Conservation (phyloP, 2,113 vertebrate genomes). For the Sceloporus tristichus region DNA sequence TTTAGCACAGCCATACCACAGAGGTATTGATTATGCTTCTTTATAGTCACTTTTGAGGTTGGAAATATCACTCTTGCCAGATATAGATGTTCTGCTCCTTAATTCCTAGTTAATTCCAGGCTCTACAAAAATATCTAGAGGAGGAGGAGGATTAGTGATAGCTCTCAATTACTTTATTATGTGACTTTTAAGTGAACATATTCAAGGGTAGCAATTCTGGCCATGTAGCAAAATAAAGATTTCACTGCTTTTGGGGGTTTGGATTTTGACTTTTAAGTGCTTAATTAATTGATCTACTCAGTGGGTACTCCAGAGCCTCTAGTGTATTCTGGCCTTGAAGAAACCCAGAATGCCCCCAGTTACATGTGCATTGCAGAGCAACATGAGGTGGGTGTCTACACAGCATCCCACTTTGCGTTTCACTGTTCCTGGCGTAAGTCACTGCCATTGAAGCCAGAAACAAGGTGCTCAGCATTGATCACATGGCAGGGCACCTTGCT, state of each 20-base stretch:
- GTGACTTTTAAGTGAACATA: neutral
- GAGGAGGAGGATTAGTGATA: neutral
- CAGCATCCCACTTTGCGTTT: neutral
- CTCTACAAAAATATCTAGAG: neutral
- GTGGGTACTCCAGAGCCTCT: too few species aligned
- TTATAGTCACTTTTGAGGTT: neutral
- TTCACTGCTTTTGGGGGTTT: too few species aligned
- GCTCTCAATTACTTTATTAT: neutral
- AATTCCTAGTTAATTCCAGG: slow-evolving; percentile 2
- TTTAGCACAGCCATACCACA: slow-evolving; percentile 19
- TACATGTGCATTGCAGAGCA: neutral
- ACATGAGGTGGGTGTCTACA: too few species aligned
- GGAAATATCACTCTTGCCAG: neutral
- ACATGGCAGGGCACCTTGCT: too few species aligned
- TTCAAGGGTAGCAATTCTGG: too few species aligned
- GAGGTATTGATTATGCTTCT: slow-evolving; percentile 42
- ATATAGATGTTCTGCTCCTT: neutral
- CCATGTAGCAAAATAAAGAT: too few species aligned
- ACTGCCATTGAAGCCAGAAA: too few species aligned
- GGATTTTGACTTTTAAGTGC: neutral
- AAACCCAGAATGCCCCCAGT: neutral
- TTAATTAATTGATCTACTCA: neutral
- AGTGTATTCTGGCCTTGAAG: neutral
- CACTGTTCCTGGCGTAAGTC: too few species aligned
- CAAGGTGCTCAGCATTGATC: too few species aligned